Base-by-base conservation (phyloP, 2,888 invertebrate genomes). In the Glaucopsyche alexis region DNA sequence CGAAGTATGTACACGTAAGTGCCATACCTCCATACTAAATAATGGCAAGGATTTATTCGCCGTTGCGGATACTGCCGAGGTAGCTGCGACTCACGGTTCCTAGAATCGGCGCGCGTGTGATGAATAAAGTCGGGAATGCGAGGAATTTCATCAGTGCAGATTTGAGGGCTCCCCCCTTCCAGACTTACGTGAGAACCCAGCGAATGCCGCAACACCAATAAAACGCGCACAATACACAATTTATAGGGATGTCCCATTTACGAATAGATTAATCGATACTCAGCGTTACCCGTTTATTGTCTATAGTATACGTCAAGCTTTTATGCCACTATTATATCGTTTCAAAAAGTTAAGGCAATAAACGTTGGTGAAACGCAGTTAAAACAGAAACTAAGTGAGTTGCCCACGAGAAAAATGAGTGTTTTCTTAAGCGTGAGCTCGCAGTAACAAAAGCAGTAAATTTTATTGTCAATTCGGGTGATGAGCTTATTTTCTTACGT, bases 101-200 rank as follows among this genome's bases (percentile, higher is more conserved):
- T 87, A 91, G 92, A 91, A 93, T 76, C 80, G 78, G 77, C 78
- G 86, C 86, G 90, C 89, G 91, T 89, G 91, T 91, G 88, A 87
- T 89, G 93, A 92, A 93, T 93, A 91, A 89, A 90, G 83, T 78
- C 81, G 78, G 85, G 86, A 89, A 84, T 84, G 87, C 80, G 76
- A 81, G 85, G 91, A 88, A 93, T 93, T 89, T 85, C 85, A 87
- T 87, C 89, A 87, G 82, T 86, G 88, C 89, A 89, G 90, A 91
- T 91, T 90, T 88, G 84, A 90, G 88, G 87, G 84, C 85, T 84
- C 81, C 78, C 81, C 81, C 78, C 81, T 82, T 83, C 84, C 84
- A 78, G 77, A 81, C 75, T 78, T 81, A 87, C 85, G 88, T 91
- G 91, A 89, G 88, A 91, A 89, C 85, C 79, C 81, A 76, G 9